Percentiles rank a stretch among this genome's conserved stretches.
Conservation (phyloP, 2,797 vertebrate species). For the Pteropus rufus region DNA sequence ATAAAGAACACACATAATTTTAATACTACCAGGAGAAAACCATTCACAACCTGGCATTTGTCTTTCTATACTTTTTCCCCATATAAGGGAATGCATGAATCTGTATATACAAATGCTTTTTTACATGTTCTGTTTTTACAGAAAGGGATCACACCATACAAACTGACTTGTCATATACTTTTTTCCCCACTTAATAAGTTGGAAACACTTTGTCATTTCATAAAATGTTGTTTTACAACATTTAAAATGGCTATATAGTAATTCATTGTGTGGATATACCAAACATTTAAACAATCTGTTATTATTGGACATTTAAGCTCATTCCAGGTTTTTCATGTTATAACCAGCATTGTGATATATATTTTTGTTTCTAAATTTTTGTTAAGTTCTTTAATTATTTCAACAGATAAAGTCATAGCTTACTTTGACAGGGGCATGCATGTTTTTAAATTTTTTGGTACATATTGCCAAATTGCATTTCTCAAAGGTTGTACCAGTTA, state of each 20-base stretch:
- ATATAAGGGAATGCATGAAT: not conserved
- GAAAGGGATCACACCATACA: not conserved
- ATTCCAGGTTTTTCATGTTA: conserved; percentile 3
- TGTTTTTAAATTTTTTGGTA: not conserved
- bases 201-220: not conserved
- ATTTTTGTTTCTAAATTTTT: not conserved
- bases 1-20: not conserved
- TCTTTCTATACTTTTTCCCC: not conserved
- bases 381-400: not conserved
- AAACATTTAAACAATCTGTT: not conserved
- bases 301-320: not conserved
- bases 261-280: not conserved
- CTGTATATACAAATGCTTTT: not conserved
- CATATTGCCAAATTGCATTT: not conserved
- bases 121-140: not conserved
- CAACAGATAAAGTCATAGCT: not conserved
- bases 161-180: not conserved
- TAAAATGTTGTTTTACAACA: not conserved
- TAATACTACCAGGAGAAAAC: not conserved
- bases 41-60: not conserved
- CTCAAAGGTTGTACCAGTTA: not conserved
- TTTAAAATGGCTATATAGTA: not conserved
- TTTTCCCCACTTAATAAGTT: conserved; percentile 17
- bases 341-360: not conserved
- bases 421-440: not conserved